Evolutionary conservation across 2,888 invertebrate genomes (phyloP), one percentile per base, ranked within the genome.

Genomic region (Camponotus fellah): DNA sequence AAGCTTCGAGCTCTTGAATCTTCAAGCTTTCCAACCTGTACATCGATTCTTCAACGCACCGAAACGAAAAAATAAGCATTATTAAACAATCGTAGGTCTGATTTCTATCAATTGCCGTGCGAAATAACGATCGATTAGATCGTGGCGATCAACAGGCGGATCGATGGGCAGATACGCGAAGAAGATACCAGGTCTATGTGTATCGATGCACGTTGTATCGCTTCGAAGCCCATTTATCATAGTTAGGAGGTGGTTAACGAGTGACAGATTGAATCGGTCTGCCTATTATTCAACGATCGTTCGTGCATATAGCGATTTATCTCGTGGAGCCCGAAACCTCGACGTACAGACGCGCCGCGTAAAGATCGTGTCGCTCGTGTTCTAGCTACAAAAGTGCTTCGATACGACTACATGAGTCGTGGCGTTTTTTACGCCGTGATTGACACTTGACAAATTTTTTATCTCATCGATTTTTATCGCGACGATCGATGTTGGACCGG

Each of bases 271-370:
- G 87, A 88, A 91, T 91, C 87, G 88, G 83, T 81, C 86, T 68
- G 85, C 81, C 91, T 89, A 91, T 91, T 91, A 91, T 91, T 91
- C 90, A 91, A 88, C 90, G 90, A 91, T 92, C 91, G 84, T 72
- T 85, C 88, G 86, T 86, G 68, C 83, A 69, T 64, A 53, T 43
- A 65, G 75, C 84, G 84, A 84, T 84, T 84, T 84, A 84, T 84
- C 84, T 84, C 84, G 58, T 49, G 26, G 34, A 26, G 40, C 26
- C n/a, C 12, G 32, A 32, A 60, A 43, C 43, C 46, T 12, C 74
- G 68, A 76, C 43, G 58, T 53, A 66, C 26, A 40, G 40, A 56
- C 71, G 71, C 77, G 58, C 34, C 69, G 34, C 43, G 32, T 69
- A 58, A 79, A 79, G 77, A 79, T 46, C 77, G 69, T 79, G 77